These are phyloP conservation scores for Macropus fuliginosus DNA, from an alignment of 2,797 vertebrate genomes.

Conservation along the genomic window DNA sequence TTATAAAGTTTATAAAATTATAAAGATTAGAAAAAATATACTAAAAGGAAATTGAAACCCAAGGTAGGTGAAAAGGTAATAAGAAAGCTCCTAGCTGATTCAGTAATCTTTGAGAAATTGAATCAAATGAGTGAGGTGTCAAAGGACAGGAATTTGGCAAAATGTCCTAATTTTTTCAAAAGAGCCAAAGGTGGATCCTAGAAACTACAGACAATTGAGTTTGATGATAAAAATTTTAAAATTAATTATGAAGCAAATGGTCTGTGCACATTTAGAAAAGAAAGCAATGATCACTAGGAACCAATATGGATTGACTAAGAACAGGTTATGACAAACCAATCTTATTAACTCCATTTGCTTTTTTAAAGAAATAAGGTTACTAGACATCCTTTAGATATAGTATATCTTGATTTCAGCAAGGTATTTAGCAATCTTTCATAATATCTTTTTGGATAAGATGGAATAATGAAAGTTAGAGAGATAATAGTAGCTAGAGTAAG, in stretches of 20 bases:
- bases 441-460: conserved; percentile 44
- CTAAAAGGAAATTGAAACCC: background rate
- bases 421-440: conserved; percentile 6
- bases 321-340: conserved; percentile 6
- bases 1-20: too few species aligned
- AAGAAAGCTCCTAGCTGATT: background rate
- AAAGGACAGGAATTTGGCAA: background rate
- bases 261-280: background rate
- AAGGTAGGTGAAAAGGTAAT: background rate
- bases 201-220: background rate
- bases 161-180: conserved; percentile 2
- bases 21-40: background rate
- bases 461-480: background rate
- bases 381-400: conserved; percentile 24
- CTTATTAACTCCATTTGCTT: background rate
- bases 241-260: conserved; percentile 25
- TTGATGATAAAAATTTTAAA: conserved; percentile 22
- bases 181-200: conserved; percentile 14
- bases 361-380: conserved; percentile 10
- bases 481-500: background rate
- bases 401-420: conserved; percentile 30
- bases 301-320: background rate
- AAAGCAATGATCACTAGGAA: background rate
- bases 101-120: background rate
- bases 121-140: background rate